These are phyloP conservation scores for Amniataba percoides DNA, from an alignment of 2,797 vertebrate genomes.

Conservation along the genomic window DNA sequence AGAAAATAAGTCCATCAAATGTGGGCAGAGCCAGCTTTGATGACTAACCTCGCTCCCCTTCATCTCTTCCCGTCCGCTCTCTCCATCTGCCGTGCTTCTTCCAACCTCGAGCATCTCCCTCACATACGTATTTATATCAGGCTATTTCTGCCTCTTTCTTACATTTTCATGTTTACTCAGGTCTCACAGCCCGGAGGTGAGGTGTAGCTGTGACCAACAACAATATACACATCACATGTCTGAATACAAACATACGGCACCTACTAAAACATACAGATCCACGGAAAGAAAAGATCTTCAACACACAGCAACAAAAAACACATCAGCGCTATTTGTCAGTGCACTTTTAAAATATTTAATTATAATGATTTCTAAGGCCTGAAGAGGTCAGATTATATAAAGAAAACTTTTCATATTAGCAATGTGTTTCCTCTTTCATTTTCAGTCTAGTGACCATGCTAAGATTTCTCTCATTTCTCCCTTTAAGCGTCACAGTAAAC, in stretches of 20 bases:
- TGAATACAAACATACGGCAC: too few relatives aligned
- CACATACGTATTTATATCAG: slow-evolving; percentile 20
- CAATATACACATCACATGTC: neutral
- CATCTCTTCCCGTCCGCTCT: slow-evolving; percentile 41
- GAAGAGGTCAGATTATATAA: neutral
- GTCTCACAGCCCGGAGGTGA: neutral
- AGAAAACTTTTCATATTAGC: neutral
- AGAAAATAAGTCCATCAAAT: slow-evolving; percentile 50
- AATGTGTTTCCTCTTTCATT: neutral
- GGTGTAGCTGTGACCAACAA: neutral
- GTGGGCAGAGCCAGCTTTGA: slow-evolving; percentile 50
- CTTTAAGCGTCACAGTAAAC: neutral
- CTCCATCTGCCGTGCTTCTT: slow-evolving; percentile 36
- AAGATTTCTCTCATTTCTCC: neutral
- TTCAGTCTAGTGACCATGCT: too few relatives aligned
- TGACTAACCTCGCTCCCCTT: slow-evolving; percentile 56
- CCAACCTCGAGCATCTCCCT: slow-evolving; percentile 36
- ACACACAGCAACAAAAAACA: too few relatives aligned
- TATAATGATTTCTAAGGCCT: neutral
- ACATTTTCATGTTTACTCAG: neutral
- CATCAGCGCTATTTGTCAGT: too few relatives aligned
- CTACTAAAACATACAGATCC: too few relatives aligned
- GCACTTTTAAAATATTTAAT: neutral
- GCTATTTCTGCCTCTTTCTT: slow-evolving; percentile 11
- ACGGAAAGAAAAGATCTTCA: too few relatives aligned